Percentiles rank a stretch among this genome's conserved stretches.
These are phyloP conservation scores for Elgaria multicarinata DNA, from an alignment of 2,113 vertebrate species.

Conservation along the genomic window DNA sequence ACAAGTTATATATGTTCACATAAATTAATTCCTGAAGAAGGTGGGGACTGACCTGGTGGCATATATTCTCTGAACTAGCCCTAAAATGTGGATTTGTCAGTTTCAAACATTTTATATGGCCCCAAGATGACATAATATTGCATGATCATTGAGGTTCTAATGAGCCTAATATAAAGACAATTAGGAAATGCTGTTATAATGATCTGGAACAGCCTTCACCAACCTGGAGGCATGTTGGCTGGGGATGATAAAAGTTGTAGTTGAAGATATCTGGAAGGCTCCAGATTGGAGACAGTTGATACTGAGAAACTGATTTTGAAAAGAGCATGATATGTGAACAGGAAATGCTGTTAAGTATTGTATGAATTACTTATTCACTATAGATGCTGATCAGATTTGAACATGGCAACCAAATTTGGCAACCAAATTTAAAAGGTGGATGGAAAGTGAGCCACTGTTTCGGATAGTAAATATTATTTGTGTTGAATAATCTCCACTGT, in stretches of 20 bases:
- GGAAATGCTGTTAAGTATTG: not conserved
- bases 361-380: not conserved
- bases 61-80: not conserved
- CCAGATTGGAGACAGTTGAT: too few species aligned
- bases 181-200: not conserved
- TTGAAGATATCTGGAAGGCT: not conserved
- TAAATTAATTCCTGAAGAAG: not conserved
- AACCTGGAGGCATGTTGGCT: not conserved
- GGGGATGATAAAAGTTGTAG: not conserved
- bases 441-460: not conserved
- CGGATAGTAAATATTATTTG: not conserved
- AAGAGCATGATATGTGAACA: not conserved
- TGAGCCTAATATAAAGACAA: not conserved
- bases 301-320: not conserved
- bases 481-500: slow-evolving; percentile 2
- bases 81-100: not conserved
- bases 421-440: not conserved
- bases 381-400: not conserved
- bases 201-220: not conserved
- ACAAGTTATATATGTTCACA: not conserved
- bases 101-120: not conserved
- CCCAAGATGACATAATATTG: not conserved
- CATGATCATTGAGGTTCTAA: not conserved
- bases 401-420: not conserved
- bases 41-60: not conserved